phyloP scores from a whole-genome alignment of 2,888 invertebrate genomes.

The Lamproptera curius region DNA sequence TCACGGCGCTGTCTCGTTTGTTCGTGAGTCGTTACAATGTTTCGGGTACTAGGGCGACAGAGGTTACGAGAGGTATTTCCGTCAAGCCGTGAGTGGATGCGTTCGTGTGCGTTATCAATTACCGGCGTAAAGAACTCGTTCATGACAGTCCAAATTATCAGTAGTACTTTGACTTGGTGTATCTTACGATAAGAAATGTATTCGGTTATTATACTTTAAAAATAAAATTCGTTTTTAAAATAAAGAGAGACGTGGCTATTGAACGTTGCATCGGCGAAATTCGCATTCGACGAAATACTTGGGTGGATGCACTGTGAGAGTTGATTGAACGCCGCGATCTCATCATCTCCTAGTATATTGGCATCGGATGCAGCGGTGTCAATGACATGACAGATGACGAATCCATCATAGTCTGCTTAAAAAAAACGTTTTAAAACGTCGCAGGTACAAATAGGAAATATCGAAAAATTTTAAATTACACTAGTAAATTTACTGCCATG shows the following conservation, averaged over 20 bases:
- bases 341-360: conserved; percentile 66
- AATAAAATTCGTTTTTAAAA: not conserved
- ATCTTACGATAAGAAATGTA: too few relatives aligned
- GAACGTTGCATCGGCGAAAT: conserved; percentile 2
- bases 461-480: too few relatives aligned
- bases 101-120: conserved; percentile 48
- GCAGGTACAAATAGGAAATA: too few relatives aligned
- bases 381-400: conserved; percentile 73
- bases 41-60: conserved; percentile 59
- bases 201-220: not conserved
- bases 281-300: conserved; percentile 35
- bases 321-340: conserved; percentile 63
- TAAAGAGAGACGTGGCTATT: not conserved
- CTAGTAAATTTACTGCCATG: too few relatives aligned
- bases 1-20: conserved; percentile 41
- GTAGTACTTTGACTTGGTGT: not conserved
- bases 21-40: conserved; percentile 67
- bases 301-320: conserved; percentile 63
- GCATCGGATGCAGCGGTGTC: conserved; percentile 63
- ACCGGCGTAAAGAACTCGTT: conserved; percentile 24
- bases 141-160: conserved; percentile 4
- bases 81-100: conserved; percentile 35
- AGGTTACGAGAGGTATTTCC: conserved; percentile 31
- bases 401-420: conserved; percentile 32
- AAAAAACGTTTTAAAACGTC: too few relatives aligned